phyloP scores from a whole-genome alignment of 1,140 invertebrate genomes.

The Acromyrmex heyeri region DNA sequence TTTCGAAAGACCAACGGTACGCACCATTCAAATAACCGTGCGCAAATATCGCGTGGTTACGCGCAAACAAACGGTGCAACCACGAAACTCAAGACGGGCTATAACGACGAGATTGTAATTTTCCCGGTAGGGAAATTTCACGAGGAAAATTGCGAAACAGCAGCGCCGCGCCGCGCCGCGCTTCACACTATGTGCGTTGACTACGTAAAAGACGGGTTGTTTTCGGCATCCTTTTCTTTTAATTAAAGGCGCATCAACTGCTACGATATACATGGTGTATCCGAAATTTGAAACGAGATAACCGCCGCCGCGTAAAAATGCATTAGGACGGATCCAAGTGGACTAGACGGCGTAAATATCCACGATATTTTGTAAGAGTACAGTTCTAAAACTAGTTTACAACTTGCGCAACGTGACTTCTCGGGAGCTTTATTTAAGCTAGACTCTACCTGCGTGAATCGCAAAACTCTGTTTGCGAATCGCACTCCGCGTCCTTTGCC shows the following conservation, averaged over 20 bases:
- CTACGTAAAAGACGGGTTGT: background rate
- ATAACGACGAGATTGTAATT: constrained; percentile 47
- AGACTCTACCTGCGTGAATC: background rate
- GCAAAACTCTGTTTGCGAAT: constrained; percentile 28
- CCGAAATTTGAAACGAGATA: background rate
- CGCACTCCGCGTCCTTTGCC: constrained; percentile 7
- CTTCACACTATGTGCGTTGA: constrained; percentile 13
- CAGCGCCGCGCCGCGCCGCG: background rate
- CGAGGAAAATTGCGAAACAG: constrained; percentile 21
- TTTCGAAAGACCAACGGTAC: background rate
- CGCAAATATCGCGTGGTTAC: constrained; percentile 7
- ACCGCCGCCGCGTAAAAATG: background rate
- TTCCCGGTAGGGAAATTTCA: constrained; percentile 28
- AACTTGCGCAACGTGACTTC: background rate
- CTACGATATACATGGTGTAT: background rate
- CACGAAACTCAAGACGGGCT: constrained; percentile 48
- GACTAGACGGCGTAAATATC: background rate
- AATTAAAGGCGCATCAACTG: constrained; percentile 41
- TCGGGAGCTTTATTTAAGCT: constrained; percentile 33
- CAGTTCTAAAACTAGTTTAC: constrained; percentile 4
- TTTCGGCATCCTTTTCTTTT: constrained; percentile 19
- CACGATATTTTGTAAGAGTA: background rate
- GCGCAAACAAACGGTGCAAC: background rate
- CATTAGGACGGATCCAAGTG: background rate
- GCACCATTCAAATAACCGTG: constrained; percentile 5